A percentile compares a stretch with the other conserved stretches of the same genome.
Conservation (phyloP, 2,888 invertebrate genomes). For the Erynnis tages region DNA sequence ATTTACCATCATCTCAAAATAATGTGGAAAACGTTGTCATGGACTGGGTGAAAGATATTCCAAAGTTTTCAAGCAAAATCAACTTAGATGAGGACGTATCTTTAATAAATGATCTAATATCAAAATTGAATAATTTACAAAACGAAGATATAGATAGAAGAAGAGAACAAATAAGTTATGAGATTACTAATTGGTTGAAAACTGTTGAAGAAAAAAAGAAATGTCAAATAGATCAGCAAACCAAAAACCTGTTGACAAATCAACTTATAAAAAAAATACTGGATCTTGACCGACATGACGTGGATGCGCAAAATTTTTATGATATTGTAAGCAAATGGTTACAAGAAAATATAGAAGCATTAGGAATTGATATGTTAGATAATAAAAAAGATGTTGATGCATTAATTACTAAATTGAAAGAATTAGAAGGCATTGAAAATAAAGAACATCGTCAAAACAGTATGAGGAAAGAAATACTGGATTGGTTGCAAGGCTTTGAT, state of each 20-base stretch:
- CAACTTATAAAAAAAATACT: conserved; percentile 4
- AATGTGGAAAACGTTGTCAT: not conserved
- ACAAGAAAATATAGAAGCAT: not conserved
- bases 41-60: conserved; percentile 26
- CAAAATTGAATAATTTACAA: conserved; percentile 2
- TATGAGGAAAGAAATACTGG: conserved; percentile 14
- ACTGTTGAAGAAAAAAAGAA: conserved; percentile 8
- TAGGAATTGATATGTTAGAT: not conserved
- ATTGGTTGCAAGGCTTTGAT: conserved; percentile 10
- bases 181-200: conserved; percentile 14
- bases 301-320: not conserved
- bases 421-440: not conserved
- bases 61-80: conserved; percentile 22
- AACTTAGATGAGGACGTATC: conserved; percentile 27
- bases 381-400: not conserved
- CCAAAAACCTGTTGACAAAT: not conserved
- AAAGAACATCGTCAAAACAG: conserved; percentile 5
- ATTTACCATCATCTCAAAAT: not conserved
- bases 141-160: not conserved
- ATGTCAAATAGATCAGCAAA: not conserved
- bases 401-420: conserved; percentile 7
- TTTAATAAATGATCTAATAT: conserved; percentile 13
- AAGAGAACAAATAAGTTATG: conserved; percentile 2
- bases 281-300: not conserved
- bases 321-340: conserved; percentile 14